These are phyloP conservation scores for Nomada fucata DNA, from an alignment of 2,888 invertebrate species.

Conservation along the genomic window DNA sequence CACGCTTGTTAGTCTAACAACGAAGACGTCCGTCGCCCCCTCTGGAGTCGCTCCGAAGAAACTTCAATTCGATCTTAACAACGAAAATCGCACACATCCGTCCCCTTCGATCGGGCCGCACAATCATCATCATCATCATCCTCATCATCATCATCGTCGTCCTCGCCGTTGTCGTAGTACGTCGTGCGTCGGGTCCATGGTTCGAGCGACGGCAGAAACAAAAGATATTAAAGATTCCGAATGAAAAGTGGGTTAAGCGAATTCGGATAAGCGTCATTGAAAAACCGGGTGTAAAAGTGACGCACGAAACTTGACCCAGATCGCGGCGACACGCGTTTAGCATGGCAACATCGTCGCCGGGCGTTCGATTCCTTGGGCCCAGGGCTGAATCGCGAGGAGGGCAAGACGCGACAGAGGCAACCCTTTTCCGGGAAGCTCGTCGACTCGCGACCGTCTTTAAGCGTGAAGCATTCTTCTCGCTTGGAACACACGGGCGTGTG, in stretches of 20 bases:
- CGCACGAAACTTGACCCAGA: constrained; percentile 67
- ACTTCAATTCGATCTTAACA: constrained; percentile 40
- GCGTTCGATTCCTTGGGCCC: constrained; percentile 34
- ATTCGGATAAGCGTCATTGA: constrained; percentile 48
- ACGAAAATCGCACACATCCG: constrained; percentile 48
- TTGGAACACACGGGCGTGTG: neutral
- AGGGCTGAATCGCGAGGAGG: constrained; percentile 13
- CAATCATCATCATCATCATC: no score
- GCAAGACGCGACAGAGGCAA: neutral
- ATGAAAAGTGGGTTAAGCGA: constrained; percentile 32
- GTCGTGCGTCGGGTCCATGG: neutral
- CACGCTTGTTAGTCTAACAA: constrained; percentile 43
- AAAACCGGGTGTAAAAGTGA: constrained; percentile 53
- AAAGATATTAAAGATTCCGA: constrained; percentile 9
- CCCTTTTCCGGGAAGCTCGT: neutral
- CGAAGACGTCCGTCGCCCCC: constrained; percentile 38
- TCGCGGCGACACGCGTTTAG: constrained; percentile 61
- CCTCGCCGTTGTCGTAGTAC: neutral
- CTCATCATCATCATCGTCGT: neutral
- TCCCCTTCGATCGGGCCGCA: constrained; percentile 6
- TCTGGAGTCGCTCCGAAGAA: neutral
- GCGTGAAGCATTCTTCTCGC: neutral
- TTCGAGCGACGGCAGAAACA: neutral
- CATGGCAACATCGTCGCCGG: constrained; percentile 47
- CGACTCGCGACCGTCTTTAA: neutral